Conservation (phyloP, 2,888 invertebrate species). For the Cybosia mesomella region DNA sequence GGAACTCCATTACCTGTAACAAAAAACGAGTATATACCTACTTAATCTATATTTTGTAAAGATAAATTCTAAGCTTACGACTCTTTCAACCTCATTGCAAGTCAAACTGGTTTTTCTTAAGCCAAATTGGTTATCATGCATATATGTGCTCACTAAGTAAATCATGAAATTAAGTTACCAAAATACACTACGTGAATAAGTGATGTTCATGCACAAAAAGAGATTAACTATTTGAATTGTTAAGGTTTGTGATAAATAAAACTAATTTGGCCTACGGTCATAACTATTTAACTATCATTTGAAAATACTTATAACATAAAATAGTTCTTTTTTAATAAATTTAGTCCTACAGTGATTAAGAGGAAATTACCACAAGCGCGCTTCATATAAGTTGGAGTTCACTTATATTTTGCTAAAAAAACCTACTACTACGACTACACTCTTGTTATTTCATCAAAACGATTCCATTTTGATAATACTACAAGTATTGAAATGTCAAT, state of each 20-base stretch:
- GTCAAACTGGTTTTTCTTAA: neutral
- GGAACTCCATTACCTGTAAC: conserved; percentile 8
- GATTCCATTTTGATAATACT: too few species aligned
- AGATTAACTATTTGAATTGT: too few species aligned
- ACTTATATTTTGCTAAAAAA: too few species aligned
- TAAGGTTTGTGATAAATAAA: neutral
- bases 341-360: too few species aligned
- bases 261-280: neutral
- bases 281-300: neutral
- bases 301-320: neutral
- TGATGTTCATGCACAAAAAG: neutral
- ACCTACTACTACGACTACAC: too few species aligned
- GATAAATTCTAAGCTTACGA: neutral
- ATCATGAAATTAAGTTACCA: neutral
- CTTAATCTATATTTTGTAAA: neutral
- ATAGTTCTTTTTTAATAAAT: too few species aligned
- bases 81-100: neutral
- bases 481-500: too few species aligned
- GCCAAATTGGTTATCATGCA: neutral
- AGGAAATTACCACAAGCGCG: too few species aligned
- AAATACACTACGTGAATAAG: neutral
- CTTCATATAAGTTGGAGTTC: too few species aligned
- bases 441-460: too few species aligned
- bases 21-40: neutral
- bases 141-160: neutral